A percentile compares a stretch with the other conserved stretches of the same genome.
Conservation (phyloP, 2,888 invertebrate genomes). For the Caenorhabditis japonica region DNA sequence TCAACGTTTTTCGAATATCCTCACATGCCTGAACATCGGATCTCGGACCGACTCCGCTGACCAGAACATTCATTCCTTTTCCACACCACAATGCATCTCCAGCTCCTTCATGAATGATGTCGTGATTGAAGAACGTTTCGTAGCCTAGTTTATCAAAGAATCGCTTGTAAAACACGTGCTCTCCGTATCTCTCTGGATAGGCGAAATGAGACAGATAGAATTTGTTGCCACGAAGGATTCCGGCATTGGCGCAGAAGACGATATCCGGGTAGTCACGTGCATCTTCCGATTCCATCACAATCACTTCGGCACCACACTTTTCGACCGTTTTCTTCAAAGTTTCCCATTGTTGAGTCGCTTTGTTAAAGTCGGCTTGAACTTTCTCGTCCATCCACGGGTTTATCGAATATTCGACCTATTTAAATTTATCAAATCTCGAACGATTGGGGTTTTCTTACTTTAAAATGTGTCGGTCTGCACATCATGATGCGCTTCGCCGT, state of each 20-base stretch:
- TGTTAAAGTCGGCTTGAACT: conserved; percentile 59
- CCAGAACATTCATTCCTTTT: conserved; percentile 54
- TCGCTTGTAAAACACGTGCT: conserved; percentile 66
- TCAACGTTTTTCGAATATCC: conserved; percentile 59
- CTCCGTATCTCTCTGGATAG: conserved; percentile 70
- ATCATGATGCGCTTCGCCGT: conserved; percentile 64
- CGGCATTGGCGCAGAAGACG: conserved; percentile 76
- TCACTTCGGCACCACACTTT: conserved; percentile 67
- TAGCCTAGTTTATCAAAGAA: conserved; percentile 72
- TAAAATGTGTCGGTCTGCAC: conserved; percentile 70
- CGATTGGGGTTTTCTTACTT: conserved; percentile 32
- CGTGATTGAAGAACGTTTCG: conserved; percentile 59
- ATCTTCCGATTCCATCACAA: conserved; percentile 70
- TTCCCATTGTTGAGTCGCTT: conserved; percentile 71
- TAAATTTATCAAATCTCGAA: background rate
- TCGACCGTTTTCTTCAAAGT: conserved; percentile 67
- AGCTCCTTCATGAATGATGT: conserved; percentile 72
- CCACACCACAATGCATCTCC: conserved; percentile 74
- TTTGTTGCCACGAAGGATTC: conserved; percentile 62
- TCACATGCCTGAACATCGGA: conserved; percentile 65
- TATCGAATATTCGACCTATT: conserved; percentile 70
- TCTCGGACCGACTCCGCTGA: conserved; percentile 73
- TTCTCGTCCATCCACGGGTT: conserved; percentile 75
- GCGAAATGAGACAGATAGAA: conserved; percentile 72
- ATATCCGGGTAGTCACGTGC: conserved; percentile 68